Base-by-base conservation (phyloP, 2,113 vertebrate genomes). In the Prolemur simus region DNA sequence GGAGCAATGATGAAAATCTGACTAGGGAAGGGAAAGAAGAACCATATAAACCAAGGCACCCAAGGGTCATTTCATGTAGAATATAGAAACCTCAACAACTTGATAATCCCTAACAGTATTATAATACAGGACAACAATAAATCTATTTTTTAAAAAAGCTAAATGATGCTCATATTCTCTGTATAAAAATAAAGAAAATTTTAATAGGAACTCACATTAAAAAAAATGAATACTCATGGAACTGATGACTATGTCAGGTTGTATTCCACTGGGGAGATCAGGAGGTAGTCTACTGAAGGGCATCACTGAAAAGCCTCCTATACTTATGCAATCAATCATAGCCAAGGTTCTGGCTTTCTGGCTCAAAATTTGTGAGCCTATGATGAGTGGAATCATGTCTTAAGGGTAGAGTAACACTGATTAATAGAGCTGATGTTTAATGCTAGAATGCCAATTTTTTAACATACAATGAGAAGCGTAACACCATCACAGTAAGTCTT, bases 151-250 rank as follows among this genome's bases (percentile, higher is more conserved):
- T 42, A 42, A 84, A 77, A 93, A 89, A 23, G 18, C 52, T 74
- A 64, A 66, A 82, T 76, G 42, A 78, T 71, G 37, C 21, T 71
- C 42, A 85, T 58, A 76, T 39, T 12, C 39, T 95, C 42, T 87
- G 32, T 69, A 74, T 78, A 82, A 97, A 94, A 90, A 56, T 42
- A 87, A 94, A 66, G 34, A 17, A 76, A 88, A 89, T 63, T 77
- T 63, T 77, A 95, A 34, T 10, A 90, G 82, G n/a, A 56, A 91
- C 82, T 88, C 49, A 91, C 93, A 74, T 49, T 29, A 90, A 37
- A 73, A 94, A 54, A 89, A 77, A 71, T 23, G 17, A 29, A 69
- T 47, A 90, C 12, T 77, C 8, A 7, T 11, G 49, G 47, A 88
- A 25, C 8, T 76, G 34, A 83, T 71, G 39, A 88, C 63, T 64